Evolutionary conservation across 2,888 invertebrate species (phyloP).

Genomic region (Sinelater perroti): DNA sequence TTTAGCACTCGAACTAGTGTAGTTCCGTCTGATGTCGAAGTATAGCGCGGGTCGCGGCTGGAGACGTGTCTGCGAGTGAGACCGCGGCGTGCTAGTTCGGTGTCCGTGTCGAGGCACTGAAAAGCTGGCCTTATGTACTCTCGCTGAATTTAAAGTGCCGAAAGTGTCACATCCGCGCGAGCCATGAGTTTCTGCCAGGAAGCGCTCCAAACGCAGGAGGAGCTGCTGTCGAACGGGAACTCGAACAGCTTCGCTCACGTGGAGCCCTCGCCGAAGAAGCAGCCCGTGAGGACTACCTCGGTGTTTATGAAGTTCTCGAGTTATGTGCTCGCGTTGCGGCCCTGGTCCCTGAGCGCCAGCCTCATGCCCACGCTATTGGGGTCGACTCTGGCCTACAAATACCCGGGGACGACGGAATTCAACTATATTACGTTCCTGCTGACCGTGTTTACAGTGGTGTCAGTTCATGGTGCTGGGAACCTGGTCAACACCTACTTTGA

Average conservation of each 20-base stretch:
- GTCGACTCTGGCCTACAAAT: slow-evolving; percentile 86
- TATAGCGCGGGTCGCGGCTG: not conserved
- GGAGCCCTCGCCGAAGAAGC: slow-evolving; percentile 6
- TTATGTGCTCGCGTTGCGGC: slow-evolving; percentile 87
- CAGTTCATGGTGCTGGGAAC: slow-evolving; percentile 96
- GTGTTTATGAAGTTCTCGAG: slow-evolving; percentile 88
- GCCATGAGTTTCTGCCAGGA: slow-evolving; percentile 1
- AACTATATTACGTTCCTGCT: slow-evolving; percentile 81
- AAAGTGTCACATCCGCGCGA: not conserved
- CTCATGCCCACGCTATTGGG: slow-evolving; percentile 91
- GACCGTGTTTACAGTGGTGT: slow-evolving; percentile 86
- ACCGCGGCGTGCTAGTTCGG: not conserved
- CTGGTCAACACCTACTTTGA: slow-evolving; percentile 97
- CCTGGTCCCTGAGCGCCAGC: slow-evolving; percentile 94
- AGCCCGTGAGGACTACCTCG: slow-evolving; percentile 38
- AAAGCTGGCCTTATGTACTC: not conserved
- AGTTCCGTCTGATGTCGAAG: not conserved
- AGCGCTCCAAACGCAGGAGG: slow-evolving; percentile 20
- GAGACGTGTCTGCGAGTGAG: slow-evolving; percentile 10
- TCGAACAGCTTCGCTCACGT: slow-evolving; percentile 17
- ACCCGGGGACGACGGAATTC: slow-evolving; percentile 78
- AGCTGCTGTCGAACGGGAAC: slow-evolving; percentile 36
- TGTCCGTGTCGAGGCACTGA: no score
- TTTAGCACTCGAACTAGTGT: not conserved
- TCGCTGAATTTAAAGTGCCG: not conserved